Base-by-base conservation (phyloP, 2,888 invertebrate genomes). In the Heterodera filipjevi region DNA sequence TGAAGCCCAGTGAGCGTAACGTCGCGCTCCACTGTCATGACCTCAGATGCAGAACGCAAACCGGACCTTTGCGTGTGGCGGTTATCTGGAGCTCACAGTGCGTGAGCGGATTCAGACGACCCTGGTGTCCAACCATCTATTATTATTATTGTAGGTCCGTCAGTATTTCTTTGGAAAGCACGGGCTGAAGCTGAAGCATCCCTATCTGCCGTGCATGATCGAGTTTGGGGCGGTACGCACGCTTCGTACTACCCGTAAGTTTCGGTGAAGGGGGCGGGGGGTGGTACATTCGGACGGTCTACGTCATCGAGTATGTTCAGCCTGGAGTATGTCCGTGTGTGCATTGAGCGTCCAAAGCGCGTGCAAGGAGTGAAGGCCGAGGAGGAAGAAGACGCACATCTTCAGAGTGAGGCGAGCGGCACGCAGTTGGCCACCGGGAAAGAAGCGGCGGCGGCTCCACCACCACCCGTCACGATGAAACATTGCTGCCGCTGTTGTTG, bases 241-340 rank as follows among this genome's bases (percentile, higher is more conserved):
- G 44, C 44, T n/a, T 74, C 74, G 12, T 74, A 74, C 74, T 74
- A 74, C n/a, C 74, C 77, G 49, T 59, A 59, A 10, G 59, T n/a
- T n/a, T n/a, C 27, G 16, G 3, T 14, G 16, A 19, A 22, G 22
- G 22, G 53, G 19, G 53, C 6, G 6, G 19, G 16, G 19, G 1
- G 19, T 16, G 19, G 16, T 22, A 5, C n/a, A n/a, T n/a, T n/a
- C n/a, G n/a, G n/a, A n/a, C n/a, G n/a, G n/a, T n/a, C n/a, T n/a
- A 53, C 53, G 22, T 19, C 22, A n/a, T n/a, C n/a, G n/a, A n/a
- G n/a, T n/a, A n/a, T n/a, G n/a, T 53, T 53, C 22, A 53, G 53
- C 53, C 53, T 53, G 19, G 53, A 53, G 53, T 22, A 19, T 19
- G 53, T 53, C 22, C 22, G 22, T 22, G 53, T 53, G 22, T 53